Evolutionary conservation across 1,140 invertebrate genomes (phyloP).

Genomic region (Saccostrea glomerata): DNA sequence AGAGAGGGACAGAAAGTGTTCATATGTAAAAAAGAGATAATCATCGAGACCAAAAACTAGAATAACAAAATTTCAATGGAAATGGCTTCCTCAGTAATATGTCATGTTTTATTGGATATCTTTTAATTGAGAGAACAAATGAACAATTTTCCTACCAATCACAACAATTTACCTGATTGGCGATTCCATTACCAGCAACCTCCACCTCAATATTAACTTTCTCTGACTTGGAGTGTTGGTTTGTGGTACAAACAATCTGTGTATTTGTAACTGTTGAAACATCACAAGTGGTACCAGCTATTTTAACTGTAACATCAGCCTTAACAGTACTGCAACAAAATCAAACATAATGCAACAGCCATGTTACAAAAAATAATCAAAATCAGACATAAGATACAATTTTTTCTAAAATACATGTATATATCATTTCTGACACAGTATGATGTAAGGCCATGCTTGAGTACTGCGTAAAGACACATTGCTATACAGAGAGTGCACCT

Average conservation of each 20-base stretch:
- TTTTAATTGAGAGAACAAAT: no score
- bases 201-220: slow-evolving; percentile 61
- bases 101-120: background rate
- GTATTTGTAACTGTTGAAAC: slow-evolving; percentile 56
- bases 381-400: no score
- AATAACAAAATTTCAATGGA: background rate
- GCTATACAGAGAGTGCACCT: slow-evolving; percentile 6
- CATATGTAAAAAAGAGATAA: background rate
- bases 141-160: background rate
- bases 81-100: background rate
- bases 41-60: background rate
- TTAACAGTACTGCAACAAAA: slow-evolving; percentile 47
- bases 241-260: slow-evolving; percentile 64
- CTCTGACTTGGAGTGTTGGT: slow-evolving; percentile 46
- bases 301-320: slow-evolving; percentile 57
- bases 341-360: background rate
- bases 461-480: no score
- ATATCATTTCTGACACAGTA: no score
- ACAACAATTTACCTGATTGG: slow-evolving; percentile 58
- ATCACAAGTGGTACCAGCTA: slow-evolving; percentile 62
- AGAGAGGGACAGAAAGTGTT: background rate
- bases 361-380: no score
- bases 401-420: no score
- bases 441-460: no score
- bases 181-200: slow-evolving; percentile 57